Percentiles rank a stretch among this genome's conserved stretches.
These are phyloP conservation scores for Daktulosphaira vitifoliae DNA, from an alignment of 1,140 invertebrate species.

Conservation along the genomic window DNA sequence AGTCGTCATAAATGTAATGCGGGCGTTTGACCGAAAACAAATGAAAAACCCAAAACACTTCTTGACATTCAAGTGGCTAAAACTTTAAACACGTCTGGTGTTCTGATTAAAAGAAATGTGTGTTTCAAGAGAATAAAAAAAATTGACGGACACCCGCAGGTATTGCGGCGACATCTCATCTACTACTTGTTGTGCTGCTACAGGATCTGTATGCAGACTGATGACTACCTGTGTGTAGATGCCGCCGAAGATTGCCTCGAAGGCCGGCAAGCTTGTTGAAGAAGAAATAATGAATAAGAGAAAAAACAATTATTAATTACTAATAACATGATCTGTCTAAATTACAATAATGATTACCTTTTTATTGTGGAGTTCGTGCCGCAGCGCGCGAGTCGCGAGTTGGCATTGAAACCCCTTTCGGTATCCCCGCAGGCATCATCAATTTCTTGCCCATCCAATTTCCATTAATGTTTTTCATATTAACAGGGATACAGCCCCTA, in stretches of 20 bases:
- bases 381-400: background rate
- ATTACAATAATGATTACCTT: constrained; percentile 9
- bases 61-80: no score
- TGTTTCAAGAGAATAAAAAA: no score
- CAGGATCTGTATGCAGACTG: no score
- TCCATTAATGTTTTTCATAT: constrained; percentile 17
- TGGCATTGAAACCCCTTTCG: background rate
- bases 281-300: background rate
- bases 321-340: constrained; percentile 6
- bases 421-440: background rate
- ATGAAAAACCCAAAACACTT: no score
- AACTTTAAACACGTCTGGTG: no score
- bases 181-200: no score
- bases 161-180: no score
- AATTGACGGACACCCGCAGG: background rate
- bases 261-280: background rate
- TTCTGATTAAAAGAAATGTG: background rate
- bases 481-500: no score
- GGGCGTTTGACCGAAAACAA: no score
- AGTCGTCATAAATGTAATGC: no score
- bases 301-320: background rate
- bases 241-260: background rate
- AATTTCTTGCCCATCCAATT: background rate
- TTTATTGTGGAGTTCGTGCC: background rate
- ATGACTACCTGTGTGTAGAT: background rate